These are phyloP conservation scores for Himalopsyche kuldschensis DNA, from an alignment of 2,888 invertebrate genomes.

Conservation along the genomic window DNA sequence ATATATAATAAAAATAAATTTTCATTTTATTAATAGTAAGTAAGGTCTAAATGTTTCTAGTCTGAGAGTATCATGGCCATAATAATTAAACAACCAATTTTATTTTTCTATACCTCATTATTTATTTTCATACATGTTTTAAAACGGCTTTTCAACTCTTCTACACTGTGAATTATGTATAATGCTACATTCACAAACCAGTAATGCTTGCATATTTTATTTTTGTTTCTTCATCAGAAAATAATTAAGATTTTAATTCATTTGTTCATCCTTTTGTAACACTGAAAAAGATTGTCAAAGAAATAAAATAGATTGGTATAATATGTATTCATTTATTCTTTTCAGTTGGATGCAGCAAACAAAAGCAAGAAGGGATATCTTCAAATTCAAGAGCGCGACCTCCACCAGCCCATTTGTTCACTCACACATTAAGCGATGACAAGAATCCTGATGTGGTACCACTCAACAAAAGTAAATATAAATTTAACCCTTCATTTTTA, in stretches of 20 bases:
- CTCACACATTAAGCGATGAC: conserved; percentile 66
- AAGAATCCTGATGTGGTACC: conserved; percentile 89
- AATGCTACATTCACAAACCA: too few species aligned
- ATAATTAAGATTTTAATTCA: neutral
- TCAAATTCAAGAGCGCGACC: conserved; percentile 38
- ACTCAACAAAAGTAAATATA: conserved; percentile 76
- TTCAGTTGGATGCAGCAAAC: neutral
- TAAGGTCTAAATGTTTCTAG: too few species aligned
- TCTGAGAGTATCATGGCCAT: too few species aligned
- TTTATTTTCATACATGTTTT: too few species aligned
- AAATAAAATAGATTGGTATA: neutral
- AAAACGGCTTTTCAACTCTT: too few species aligned
- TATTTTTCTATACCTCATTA: too few species aligned
- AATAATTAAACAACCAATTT: too few species aligned
- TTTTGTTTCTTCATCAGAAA: neutral
- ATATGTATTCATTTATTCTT: neutral
- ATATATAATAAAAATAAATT: too few species aligned
- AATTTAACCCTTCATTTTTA: neutral
- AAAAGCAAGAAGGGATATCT: neutral
- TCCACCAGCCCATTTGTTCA: conserved; percentile 38
- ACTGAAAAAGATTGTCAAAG: neutral
- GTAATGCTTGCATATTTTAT: too few species aligned
- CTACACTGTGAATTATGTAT: too few species aligned
- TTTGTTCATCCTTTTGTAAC: neutral
- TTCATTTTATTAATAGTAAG: too few species aligned